Evolutionary conservation across 2,888 invertebrate species (phyloP).

Genomic region (Chesias legatella): DNA sequence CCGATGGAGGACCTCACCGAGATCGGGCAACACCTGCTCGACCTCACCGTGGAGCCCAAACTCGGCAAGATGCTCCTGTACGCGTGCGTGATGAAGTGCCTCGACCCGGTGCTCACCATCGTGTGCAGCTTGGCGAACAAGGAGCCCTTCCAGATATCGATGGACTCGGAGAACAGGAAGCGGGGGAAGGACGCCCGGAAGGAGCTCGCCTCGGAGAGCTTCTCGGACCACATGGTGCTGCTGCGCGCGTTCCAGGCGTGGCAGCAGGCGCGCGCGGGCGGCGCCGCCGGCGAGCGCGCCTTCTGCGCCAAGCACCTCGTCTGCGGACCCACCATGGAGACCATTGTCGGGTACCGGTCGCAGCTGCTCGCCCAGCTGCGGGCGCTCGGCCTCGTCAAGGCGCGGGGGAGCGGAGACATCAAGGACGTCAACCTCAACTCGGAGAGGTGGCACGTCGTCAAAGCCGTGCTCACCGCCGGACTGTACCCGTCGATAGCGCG

Average conservation of each 20-base stretch:
- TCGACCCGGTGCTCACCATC: constrained; percentile 95
- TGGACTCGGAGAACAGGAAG: constrained; percentile 84
- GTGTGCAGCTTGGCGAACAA: constrained; percentile 90
- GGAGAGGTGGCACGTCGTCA: constrained; percentile 94
- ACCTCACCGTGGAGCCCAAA: constrained; percentile 94
- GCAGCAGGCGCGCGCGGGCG: constrained; percentile 82
- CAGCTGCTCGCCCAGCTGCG: constrained; percentile 91
- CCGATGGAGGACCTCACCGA: constrained; percentile 92
- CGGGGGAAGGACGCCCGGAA: constrained; percentile 82
- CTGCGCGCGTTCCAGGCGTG: constrained; percentile 88
- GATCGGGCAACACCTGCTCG: constrained; percentile 93
- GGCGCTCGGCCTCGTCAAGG: constrained; percentile 86
- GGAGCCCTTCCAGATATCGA: constrained; percentile 89
- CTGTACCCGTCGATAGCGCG: constrained; percentile 93
- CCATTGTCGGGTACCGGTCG: constrained; percentile 90
- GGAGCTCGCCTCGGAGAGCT: constrained; percentile 86
- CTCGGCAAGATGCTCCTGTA: constrained; percentile 95
- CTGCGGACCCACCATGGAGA: constrained; percentile 92
- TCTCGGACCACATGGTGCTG: constrained; percentile 94
- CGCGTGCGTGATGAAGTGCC: constrained; percentile 93
- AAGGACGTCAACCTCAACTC: constrained; percentile 90
- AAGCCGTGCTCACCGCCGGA: constrained; percentile 93
- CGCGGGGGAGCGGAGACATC: constrained; percentile 68
- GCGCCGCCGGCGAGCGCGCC: constrained; percentile 83
- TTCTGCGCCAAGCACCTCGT: constrained; percentile 89